Evolutionary conservation across 2,888 invertebrate genomes (phyloP), one percentile per base, ranked within the genome.

Genomic region (Leucoma salicis): DNA sequence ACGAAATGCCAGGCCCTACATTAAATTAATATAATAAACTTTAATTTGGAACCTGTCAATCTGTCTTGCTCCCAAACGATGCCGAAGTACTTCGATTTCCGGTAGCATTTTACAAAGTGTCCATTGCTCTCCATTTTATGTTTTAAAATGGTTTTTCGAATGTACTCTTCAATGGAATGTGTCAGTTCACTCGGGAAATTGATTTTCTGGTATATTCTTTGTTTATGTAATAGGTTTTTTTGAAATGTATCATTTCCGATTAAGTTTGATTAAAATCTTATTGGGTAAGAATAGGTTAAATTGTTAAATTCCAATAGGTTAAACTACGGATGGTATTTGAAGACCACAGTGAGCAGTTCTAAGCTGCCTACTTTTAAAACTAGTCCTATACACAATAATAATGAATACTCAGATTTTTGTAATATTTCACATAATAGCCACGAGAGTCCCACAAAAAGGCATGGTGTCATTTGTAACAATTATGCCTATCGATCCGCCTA

Each of bases 31-130:
- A 70, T 71, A 75, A 74, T 73, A 68, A 70, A 74, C 54, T 76
- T 79, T 76, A 81, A 83, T 82, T 78, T 74, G 57, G 67, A 45
- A 72, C 69, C 81, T 84, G 85, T 82, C 86, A 77, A 48, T 67
- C 68, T 59, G 64, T 67, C 70, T 58, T 63, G 56, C 53, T 54
- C 60, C 62, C 68, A 12, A 67, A 72, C 59, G 57, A 28, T 25
- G 40, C 11, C 14, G 35, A 46, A 62, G 48, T 28, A 42, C 37
- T 74, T 68, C 62, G 67, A 78, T 82, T 82, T 80, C 80, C 81
- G 71, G 70, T 65, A 61, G 71, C 41, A 61, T 63, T 66, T 63
- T 50, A 47, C 55, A 55, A 50, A 52, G 46, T 42, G 51, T 50
- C 62, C 66, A 63, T 64, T 60, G 61, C 66, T 54, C 44, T 37